Percentiles rank a stretch among this genome's conserved stretches.
Conservation (phyloP, 2,113 vertebrate species). For the Salvelinus namaycush region DNA sequence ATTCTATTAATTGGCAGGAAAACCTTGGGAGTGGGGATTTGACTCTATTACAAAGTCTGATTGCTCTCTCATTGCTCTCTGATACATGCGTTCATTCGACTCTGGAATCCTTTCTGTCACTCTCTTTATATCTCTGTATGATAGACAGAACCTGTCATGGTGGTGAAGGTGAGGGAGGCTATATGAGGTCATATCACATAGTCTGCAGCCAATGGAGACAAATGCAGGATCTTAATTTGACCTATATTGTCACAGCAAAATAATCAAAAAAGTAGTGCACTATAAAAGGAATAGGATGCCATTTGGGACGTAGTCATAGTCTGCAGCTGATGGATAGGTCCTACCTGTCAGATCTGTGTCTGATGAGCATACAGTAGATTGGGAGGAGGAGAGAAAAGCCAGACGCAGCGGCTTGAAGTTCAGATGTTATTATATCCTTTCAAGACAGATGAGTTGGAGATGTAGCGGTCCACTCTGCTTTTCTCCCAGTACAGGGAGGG, state of each 20-base stretch:
- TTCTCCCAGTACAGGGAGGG: no score
- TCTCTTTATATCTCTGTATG: conserved; percentile 19
- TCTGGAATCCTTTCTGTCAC: conserved; percentile 5
- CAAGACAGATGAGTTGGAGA: background rate
- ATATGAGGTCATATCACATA: conserved; percentile 12
- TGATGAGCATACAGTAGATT: conserved; percentile 10
- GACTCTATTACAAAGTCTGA: no score
- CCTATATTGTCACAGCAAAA: no score
- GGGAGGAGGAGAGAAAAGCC: background rate
- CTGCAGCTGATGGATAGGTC: background rate
- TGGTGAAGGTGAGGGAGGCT: background rate
- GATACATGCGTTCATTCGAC: conserved; percentile 1
- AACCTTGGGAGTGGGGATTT: no score
- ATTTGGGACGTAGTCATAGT: background rate
- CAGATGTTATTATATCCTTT: conserved; percentile 18
- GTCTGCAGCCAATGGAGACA: no score
- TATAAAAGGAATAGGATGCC: no score
- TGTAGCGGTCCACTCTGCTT: no score
- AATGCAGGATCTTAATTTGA: no score
- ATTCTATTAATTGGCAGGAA: no score
- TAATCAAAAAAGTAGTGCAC: no score
- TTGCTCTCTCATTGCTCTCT: background rate
- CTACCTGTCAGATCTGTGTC: background rate
- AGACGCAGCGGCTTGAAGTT: background rate
- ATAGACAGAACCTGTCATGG: conserved; percentile 2